These are phyloP conservation scores for Leuciscus waleckii DNA, from an alignment of 2,797 vertebrate genomes.

Conservation along the genomic window DNA sequence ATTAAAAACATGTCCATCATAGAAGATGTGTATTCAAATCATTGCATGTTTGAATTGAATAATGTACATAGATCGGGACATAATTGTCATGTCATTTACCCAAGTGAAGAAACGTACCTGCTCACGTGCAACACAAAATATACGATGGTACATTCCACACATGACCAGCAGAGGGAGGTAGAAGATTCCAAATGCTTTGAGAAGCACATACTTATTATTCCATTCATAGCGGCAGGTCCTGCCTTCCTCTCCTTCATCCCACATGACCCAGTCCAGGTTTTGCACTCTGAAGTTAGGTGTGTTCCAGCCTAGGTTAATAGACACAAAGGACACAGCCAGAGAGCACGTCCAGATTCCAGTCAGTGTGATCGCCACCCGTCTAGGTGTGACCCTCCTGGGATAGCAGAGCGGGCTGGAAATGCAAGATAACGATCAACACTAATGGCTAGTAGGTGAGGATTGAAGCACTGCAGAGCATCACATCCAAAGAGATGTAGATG, in stretches of 20 bases:
- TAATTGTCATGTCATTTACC: background rate
- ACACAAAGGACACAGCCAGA: constrained; percentile 86
- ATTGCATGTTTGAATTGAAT: background rate
- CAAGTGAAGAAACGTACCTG: constrained; percentile 73
- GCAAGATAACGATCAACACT: constrained; percentile 92
- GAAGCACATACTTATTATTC: constrained; percentile 84
- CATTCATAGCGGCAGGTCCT: constrained; percentile 84
- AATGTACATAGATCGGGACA: background rate
- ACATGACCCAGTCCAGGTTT: constrained; percentile 74
- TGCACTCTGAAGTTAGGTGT: constrained; percentile 77
- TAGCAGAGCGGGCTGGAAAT: constrained; percentile 89
- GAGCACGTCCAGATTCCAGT: constrained; percentile 86
- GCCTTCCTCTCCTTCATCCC: constrained; percentile 61
- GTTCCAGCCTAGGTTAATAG: constrained; percentile 94
- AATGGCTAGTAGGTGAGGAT: constrained; percentile 94
- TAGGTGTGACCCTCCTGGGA: constrained; percentile 80
- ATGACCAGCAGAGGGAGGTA: constrained; percentile 92
- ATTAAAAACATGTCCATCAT: background rate
- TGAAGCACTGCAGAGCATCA: constrained; percentile 91
- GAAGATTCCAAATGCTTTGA: constrained; percentile 84
- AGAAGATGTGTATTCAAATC: background rate
- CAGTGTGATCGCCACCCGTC: constrained; percentile 80
- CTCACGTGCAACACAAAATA: constrained; percentile 89
- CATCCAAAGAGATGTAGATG: constrained; percentile 89
- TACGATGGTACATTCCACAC: constrained; percentile 90